A percentile compares a stretch with the other conserved stretches of the same genome.
These are phyloP conservation scores for Nasonia giraulti DNA, from an alignment of 1,140 invertebrate species.

Conservation along the genomic window DNA sequence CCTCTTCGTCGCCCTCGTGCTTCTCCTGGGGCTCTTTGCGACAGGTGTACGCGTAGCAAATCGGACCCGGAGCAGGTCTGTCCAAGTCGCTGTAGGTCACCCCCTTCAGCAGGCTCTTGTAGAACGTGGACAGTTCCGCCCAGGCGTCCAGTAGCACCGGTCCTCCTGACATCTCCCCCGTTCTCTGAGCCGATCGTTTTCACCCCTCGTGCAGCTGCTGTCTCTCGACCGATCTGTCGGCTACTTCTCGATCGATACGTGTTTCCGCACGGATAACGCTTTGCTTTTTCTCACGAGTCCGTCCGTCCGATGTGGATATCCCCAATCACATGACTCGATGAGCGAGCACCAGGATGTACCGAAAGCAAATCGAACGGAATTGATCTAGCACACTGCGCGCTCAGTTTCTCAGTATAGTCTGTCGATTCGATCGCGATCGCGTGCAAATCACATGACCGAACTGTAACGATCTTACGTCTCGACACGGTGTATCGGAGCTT, in stretches of 20 bases:
- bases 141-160: conserved; percentile 51
- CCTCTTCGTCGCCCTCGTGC: not conserved
- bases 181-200: not conserved
- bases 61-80: conserved; percentile 75
- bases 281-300: no score
- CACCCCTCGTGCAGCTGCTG: not conserved
- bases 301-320: not conserved
- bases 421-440: not conserved
- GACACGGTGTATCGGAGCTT: no score
- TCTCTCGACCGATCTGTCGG: not conserved
- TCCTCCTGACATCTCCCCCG: conserved; percentile 60
- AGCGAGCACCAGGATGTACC: no score
- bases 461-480: not conserved
- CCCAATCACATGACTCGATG: conserved; percentile 17
- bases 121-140: conserved; percentile 75
- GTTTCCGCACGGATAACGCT: no score
- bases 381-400: not conserved
- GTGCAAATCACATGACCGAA: not conserved
- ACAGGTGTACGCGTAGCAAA: conserved; percentile 66
- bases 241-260: not conserved
- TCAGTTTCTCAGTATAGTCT: not conserved
- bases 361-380: not conserved
- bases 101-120: conserved; percentile 76
- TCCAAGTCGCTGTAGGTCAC: conserved; percentile 81
- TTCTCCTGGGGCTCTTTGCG: not conserved